A percentile compares a stretch with the other conserved stretches of the same genome.
Conservation (phyloP, 2,888 invertebrate species). For the Anorthoa munda region DNA sequence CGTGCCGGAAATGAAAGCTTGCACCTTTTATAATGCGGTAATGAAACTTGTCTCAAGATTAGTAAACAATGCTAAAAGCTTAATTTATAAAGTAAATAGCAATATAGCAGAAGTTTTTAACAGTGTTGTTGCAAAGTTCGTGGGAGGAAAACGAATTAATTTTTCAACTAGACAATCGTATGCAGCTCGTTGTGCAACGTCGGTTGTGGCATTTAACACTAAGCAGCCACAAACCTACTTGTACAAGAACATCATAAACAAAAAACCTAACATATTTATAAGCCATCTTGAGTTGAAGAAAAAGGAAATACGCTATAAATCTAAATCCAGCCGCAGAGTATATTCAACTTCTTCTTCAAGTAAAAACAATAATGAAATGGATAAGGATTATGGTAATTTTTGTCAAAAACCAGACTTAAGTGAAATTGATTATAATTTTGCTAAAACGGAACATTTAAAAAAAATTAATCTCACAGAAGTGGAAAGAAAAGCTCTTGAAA, state of each 20-base stretch:
- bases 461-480: constrained; percentile 4
- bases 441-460: constrained; percentile 18
- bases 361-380: neutral
- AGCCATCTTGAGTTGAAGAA: too few relatives aligned
- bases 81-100: constrained; percentile 1
- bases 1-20: too few relatives aligned
- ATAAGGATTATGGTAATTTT: constrained; percentile 7
- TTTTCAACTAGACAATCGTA: constrained; percentile 1
- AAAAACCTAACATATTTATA: constrained; percentile 1
- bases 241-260: neutral
- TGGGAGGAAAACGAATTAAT: neutral
- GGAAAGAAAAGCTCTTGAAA: constrained; percentile 3
- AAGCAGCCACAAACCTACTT: neutral
- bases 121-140: neutral
- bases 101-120: constrained; percentile 10
- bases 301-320: neutral
- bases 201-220: neutral
- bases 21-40: too few relatives aligned
- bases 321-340: neutral
- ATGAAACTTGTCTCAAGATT: too few relatives aligned
- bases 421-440: constrained; percentile 8
- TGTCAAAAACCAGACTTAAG: constrained; percentile 29
- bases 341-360: neutral
- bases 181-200: constrained; percentile 1
- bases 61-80: too few relatives aligned